Evolutionary conservation across 2,888 invertebrate genomes (phyloP).

Genomic region (Unio delphinus): DNA sequence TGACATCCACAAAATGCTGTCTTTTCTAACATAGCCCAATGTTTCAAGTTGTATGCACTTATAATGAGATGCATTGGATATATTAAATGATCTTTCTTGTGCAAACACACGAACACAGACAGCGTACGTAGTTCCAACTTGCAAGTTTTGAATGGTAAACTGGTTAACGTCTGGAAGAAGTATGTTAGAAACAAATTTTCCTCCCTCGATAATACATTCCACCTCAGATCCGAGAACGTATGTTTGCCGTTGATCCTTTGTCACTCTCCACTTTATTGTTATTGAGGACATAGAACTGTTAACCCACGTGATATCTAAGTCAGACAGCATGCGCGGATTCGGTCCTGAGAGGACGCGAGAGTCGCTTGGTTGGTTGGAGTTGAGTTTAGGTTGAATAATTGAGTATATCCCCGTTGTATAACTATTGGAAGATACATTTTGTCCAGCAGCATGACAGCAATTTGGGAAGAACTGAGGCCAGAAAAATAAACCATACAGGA

Average conservation of each 20-base stretch:
- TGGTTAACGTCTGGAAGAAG: constrained; percentile 12
- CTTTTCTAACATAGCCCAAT: constrained; percentile 33
- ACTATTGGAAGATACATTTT: too few species aligned
- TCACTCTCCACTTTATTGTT: constrained; percentile 20
- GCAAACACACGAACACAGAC: constrained; percentile 30
- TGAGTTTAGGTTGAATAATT: too few species aligned
- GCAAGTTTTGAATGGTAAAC: constrained; percentile 22
- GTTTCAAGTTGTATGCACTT: constrained; percentile 39
- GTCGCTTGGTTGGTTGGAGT: too few species aligned
- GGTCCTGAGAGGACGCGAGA: too few species aligned
- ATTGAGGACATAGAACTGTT: constrained; percentile 28
- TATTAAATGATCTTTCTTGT: constrained; percentile 18
- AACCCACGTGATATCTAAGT: constrained; percentile 23
- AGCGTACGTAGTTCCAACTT: constrained; percentile 25
- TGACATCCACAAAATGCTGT: constrained; percentile 34
- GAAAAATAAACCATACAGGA: too few species aligned
- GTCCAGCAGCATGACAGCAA: too few species aligned
- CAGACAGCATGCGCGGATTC: too few species aligned
- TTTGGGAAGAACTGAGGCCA: too few species aligned
- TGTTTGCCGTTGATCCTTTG: constrained; percentile 15
- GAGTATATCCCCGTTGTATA: too few species aligned
- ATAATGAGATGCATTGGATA: constrained; percentile 28
- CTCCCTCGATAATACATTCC: constrained; percentile 27
- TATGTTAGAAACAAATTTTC: constrained; percentile 29
- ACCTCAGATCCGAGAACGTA: constrained; percentile 20